Percentiles rank a stretch among this genome's conserved stretches.
Evolutionary conservation across 2,113 vertebrate genomes (phyloP).

Genomic region (Pelmatolapia mariae): DNA sequence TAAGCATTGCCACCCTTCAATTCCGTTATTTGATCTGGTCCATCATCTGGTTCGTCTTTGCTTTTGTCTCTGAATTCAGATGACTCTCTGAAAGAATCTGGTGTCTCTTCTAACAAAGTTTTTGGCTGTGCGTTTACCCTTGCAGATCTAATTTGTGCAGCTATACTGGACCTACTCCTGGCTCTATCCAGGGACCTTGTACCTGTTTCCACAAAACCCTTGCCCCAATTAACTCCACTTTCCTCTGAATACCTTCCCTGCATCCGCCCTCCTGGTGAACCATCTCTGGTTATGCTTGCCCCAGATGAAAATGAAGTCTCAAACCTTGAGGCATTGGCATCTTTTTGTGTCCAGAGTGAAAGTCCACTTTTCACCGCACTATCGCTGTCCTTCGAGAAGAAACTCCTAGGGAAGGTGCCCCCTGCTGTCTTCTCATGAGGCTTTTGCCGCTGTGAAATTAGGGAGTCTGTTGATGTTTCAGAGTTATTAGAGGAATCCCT

Average conservation of each 20-base stretch:
- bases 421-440: not conserved
- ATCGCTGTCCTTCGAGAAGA: not conserved
- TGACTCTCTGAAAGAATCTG: not conserved
- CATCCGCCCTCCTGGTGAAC: not conserved
- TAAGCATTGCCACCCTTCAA: not conserved
- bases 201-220: not conserved
- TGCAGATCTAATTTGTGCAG: constrained; percentile 20
- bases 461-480: not conserved
- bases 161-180: constrained; percentile 23
- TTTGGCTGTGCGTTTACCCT: not conserved
- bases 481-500: not conserved
- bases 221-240: not conserved
- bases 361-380: not conserved
- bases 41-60: not conserved
- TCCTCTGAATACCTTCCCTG: not conserved
- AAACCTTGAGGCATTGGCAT: not conserved
- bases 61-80: not conserved
- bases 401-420: constrained; percentile 48
- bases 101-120: not conserved
- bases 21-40: not conserved
- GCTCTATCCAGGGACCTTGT: constrained; percentile 59
- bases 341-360: not conserved
- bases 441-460: not conserved
- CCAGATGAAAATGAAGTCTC: not conserved
- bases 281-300: not conserved